Percentiles rank a stretch among this genome's conserved stretches.
These are phyloP conservation scores for Dichetophora obliterata DNA, from an alignment of 2,888 invertebrate species.

Conservation along the genomic window DNA sequence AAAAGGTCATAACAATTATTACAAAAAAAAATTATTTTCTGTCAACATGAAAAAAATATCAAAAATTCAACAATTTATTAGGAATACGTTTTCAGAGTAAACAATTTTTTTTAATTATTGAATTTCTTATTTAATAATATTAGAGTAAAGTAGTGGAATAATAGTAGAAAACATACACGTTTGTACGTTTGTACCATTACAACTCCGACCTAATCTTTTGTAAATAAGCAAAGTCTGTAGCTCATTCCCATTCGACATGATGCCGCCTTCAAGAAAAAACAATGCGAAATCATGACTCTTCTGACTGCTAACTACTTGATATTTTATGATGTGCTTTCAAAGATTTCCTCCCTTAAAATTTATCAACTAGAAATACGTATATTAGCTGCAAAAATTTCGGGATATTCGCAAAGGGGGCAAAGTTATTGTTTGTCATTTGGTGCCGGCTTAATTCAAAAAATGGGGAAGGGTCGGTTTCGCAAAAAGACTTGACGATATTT, in stretches of 20 bases:
- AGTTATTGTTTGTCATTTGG: background rate
- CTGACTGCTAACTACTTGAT: background rate
- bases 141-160: too few relatives aligned
- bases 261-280: background rate
- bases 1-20: too few relatives aligned
- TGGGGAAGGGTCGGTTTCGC: background rate
- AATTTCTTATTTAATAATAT: too few relatives aligned
- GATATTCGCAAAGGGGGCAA: background rate
- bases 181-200: background rate
- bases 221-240: background rate
- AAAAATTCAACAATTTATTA: too few relatives aligned
- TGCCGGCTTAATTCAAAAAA: background rate
- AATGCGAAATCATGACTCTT: background rate
- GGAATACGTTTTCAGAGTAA: too few relatives aligned
- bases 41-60: too few relatives aligned
- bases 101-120: too few relatives aligned
- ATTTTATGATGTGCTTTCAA: background rate
- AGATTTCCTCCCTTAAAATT: constrained; percentile 18
- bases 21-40: too few relatives aligned
- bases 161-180: background rate
- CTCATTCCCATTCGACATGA: background rate
- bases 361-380: background rate
- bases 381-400: background rate
- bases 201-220: too few relatives aligned
- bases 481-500: too few relatives aligned